Evolutionary conservation across 2,888 invertebrate genomes (phyloP), one percentile per base, ranked within the genome.

Genomic region (Caenorhabditis sp.): DNA sequence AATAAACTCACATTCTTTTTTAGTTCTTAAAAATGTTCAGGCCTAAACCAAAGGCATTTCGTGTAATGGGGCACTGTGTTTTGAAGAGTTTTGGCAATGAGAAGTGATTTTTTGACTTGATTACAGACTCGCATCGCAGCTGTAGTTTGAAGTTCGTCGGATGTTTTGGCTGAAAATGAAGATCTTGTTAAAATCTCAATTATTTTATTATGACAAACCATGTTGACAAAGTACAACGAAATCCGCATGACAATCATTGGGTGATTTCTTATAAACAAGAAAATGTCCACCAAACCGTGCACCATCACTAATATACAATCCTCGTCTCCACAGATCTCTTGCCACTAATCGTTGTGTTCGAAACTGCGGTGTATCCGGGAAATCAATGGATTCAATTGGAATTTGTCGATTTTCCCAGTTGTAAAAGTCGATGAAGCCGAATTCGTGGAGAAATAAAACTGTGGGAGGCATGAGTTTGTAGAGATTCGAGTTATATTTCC

Each of bases 1-100:
- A 36, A n/a, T 38, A n/a, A n/a, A n/a, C n/a, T n/a, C n/a, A n/a
- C n/a, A n/a, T n/a, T n/a, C n/a, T n/a, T n/a, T n/a, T n/a, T n/a
- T n/a, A n/a, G n/a, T n/a, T n/a, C n/a, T 36, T 20, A 38, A 3
- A 56, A 56, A 21, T 57, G n/a, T 10, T 72, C 72, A 7, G 72
- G 72, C 17, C 72, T 52, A 67, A 72, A 72, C 72, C 72, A 72
- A 23, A 59, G 59, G 54, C 67, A 67, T 64, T 72, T 64, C 20
- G 72, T 72, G 56, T 67, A 72, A 58, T 72, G 67, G 2, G 72
- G 72, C 14, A 49, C 25, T 0, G 43, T 23, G n/a, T 53, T 58
- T 1, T 56, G 61, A 1, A 61, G 21, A 21, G 50, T 61, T 27
- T 67, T 64, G 50, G 72, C 67, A 27, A 72, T 25, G 23, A 72